These are phyloP conservation scores for Melanotaenia nigrans DNA, from an alignment of 2,797 vertebrate species.

Conservation along the genomic window DNA sequence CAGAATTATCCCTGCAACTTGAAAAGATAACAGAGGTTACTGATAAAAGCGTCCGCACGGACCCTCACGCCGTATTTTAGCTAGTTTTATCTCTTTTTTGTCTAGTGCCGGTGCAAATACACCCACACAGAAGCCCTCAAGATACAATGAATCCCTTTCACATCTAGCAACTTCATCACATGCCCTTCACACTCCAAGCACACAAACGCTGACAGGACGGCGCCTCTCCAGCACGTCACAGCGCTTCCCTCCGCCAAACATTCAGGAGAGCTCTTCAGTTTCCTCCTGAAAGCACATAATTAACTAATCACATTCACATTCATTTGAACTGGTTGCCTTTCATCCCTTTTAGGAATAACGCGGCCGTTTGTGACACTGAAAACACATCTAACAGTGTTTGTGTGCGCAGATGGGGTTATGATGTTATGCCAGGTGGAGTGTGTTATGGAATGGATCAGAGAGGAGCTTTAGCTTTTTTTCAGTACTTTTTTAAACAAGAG, in stretches of 20 bases:
- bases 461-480: slow-evolving; percentile 44
- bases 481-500: slow-evolving; percentile 57
- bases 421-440: slow-evolving; percentile 69
- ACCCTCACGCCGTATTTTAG: slow-evolving; percentile 20
- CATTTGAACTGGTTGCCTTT: slow-evolving; percentile 61
- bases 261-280: slow-evolving; percentile 46
- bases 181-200: slow-evolving; percentile 35
- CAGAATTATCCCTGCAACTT: slow-evolving; percentile 52
- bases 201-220: slow-evolving; percentile 13
- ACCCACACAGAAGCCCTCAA: slow-evolving; percentile 11
- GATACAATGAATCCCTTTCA: slow-evolving; percentile 43
- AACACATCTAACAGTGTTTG: slow-evolving; percentile 22
- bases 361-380: slow-evolving; percentile 28
- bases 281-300: slow-evolving; percentile 70
- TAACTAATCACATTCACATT: slow-evolving; percentile 74
- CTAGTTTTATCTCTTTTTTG: slow-evolving; percentile 43
- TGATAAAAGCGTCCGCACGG: slow-evolving; percentile 41
- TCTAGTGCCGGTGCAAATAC: slow-evolving; percentile 21
- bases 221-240: slow-evolving; percentile 32
- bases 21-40: slow-evolving; percentile 65
- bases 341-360: slow-evolving; percentile 52
- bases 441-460: slow-evolving; percentile 59
- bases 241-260: slow-evolving; percentile 42
- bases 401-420: slow-evolving; percentile 60
- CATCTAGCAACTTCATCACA: slow-evolving; percentile 30